These are phyloP conservation scores for Mycalesis mineus DNA, from an alignment of 2,888 invertebrate species.

Conservation along the genomic window DNA sequence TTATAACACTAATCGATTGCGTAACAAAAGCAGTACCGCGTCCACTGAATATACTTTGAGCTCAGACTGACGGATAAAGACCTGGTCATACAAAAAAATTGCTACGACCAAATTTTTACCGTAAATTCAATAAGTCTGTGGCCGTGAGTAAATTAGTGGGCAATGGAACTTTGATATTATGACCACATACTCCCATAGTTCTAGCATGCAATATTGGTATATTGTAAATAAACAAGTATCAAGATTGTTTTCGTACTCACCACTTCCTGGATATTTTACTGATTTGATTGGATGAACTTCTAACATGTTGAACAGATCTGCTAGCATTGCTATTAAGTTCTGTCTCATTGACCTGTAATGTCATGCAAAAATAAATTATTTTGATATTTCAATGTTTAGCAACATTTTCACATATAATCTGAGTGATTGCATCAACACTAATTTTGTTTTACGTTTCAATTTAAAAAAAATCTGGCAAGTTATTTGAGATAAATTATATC, in stretches of 20 bases:
- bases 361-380: background rate
- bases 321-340: constrained; percentile 93
- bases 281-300: constrained; percentile 95
- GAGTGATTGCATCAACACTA: too few species aligned
- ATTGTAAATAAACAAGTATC: constrained; percentile 21
- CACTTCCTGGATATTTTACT: constrained; percentile 88
- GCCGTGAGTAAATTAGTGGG: constrained; percentile 46
- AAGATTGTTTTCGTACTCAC: constrained; percentile 46
- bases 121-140: background rate
- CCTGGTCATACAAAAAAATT: too few species aligned
- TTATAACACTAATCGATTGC: constrained; percentile 19
- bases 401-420: background rate
- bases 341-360: constrained; percentile 90
- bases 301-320: constrained; percentile 94
- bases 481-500: too few species aligned
- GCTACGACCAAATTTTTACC: too few species aligned
- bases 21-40: constrained; percentile 50
- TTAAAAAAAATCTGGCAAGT: too few species aligned
- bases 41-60: constrained; percentile 34
- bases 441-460: too few species aligned
- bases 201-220: constrained; percentile 63
- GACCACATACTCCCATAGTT: constrained; percentile 76
- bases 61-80: background rate
- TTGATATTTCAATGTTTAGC: background rate
- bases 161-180: constrained; percentile 70